These are phyloP conservation scores for Polyergus mexicanus DNA, from an alignment of 1,140 invertebrate species.

Conservation along the genomic window DNA sequence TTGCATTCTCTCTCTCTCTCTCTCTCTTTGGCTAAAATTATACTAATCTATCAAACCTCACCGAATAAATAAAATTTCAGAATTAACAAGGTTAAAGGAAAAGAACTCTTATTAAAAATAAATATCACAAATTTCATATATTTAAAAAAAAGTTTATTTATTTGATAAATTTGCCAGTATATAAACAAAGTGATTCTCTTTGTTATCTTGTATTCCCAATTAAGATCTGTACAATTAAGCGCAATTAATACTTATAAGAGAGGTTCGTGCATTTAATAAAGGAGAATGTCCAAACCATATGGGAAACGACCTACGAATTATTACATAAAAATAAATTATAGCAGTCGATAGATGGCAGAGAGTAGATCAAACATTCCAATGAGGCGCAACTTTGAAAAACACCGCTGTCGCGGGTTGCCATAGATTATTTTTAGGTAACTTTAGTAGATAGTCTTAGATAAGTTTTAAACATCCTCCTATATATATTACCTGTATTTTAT, in stretches of 20 bases:
- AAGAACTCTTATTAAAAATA: not conserved
- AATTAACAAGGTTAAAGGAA: not conserved
- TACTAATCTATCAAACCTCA: not conserved
- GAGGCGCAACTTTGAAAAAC: too few species aligned
- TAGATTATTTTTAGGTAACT: too few species aligned
- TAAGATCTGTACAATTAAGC: not conserved
- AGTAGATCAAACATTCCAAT: too few species aligned
- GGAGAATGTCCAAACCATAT: too few species aligned
- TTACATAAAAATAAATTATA: too few species aligned
- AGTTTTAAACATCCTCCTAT: too few species aligned
- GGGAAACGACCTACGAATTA: too few species aligned
- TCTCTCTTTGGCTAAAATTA: not conserved
- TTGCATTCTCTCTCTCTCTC: not conserved
- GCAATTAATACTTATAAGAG: not conserved
- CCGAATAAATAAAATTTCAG: not conserved
- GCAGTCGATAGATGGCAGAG: too few species aligned
- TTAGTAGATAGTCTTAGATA: too few species aligned
- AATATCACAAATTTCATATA: not conserved
- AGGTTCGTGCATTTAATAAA: not conserved
- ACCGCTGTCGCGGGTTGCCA: too few species aligned
- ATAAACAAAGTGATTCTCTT: conserved; percentile 16
- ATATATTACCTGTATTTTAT: conserved; percentile 8
- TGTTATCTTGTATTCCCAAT: not conserved
- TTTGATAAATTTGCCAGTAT: not conserved
- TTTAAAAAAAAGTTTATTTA: conserved; percentile 32